Base-by-base conservation (phyloP, 2,113 vertebrate genomes). In the Prochilodus magdalenae region DNA sequence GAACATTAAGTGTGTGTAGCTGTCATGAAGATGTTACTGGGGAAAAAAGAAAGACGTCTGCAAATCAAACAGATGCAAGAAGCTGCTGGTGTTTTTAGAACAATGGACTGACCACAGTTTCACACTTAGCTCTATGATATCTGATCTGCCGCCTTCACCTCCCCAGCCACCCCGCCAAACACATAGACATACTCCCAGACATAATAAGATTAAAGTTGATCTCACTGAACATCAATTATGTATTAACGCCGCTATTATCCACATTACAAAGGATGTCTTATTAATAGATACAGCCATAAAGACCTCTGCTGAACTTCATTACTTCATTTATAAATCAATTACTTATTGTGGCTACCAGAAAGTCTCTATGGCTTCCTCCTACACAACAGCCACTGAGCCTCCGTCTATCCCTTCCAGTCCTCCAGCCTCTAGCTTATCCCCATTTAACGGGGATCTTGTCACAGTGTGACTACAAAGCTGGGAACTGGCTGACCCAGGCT, bases 401-500 rank as follows among this genome's bases (percentile, higher is more conserved):
- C n/a, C n/a, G n/a, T 40, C 24, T 55, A 10, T 47, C 33, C 26
- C 14, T 72, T 67, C 33, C 51, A 67, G 47, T 27, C 29, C 6
- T 67, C 14, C 22, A 22, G n/a, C 15, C 51, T 75, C 55, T 24
- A 49, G 18, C 53, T 69, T 65, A 72, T 73, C 59, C 51, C 22
- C 16, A 49, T 72, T 66, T 51, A 82, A 82, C 16, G 49, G 65
- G 18, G 57, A 73, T 79, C 63, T 65, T 47, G 36, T 79, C 44
- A 72, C 29, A 69, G 6, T 49, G 30, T 36, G 49, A 69, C 60
- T 40, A 73, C 83, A 75, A 71, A 75, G 86, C 74, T 78, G 83
- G 78, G 81, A 85, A 83, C 24, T 27, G 30, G 55, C 57, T 82
- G 73, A 76, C 80, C 78, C 63, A 55, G 12, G n/a, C 33, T 75